These are phyloP conservation scores for Chiropotes sagulatus DNA, from an alignment of 2,797 vertebrate genomes.

Conservation along the genomic window DNA sequence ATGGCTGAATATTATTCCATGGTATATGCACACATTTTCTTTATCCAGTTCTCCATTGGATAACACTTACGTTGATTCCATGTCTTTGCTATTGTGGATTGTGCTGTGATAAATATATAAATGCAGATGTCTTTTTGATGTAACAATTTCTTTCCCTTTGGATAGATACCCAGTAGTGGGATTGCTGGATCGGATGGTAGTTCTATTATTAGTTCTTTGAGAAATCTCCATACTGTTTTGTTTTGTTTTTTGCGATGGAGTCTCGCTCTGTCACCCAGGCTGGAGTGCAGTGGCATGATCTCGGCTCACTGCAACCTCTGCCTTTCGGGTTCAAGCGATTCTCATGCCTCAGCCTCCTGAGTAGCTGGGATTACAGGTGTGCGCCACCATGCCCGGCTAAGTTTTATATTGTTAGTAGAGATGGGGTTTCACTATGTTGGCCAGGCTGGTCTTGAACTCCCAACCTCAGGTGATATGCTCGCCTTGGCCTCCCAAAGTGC, in stretches of 20 bases:
- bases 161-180: background rate
- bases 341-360: background rate
- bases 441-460: background rate
- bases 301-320: background rate
- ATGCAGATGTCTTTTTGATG: background rate
- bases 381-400: background rate
- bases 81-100: background rate
- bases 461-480: background rate
- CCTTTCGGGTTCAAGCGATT: background rate
- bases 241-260: background rate
- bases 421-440: background rate
- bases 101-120: background rate
- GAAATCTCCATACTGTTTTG: background rate
- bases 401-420: background rate
- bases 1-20: background rate
- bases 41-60: background rate
- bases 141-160: background rate
- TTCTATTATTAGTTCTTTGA: background rate
- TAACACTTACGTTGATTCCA: background rate
- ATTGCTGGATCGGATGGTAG: background rate
- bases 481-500: background rate
- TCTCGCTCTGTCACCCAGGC: accelerated
- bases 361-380: background rate
- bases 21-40: background rate
- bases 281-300: background rate